Percentiles rank a stretch among this genome's conserved stretches.
These are phyloP conservation scores for Dipodomys stephensi DNA, from an alignment of 2,113 vertebrate genomes.

Conservation along the genomic window DNA sequence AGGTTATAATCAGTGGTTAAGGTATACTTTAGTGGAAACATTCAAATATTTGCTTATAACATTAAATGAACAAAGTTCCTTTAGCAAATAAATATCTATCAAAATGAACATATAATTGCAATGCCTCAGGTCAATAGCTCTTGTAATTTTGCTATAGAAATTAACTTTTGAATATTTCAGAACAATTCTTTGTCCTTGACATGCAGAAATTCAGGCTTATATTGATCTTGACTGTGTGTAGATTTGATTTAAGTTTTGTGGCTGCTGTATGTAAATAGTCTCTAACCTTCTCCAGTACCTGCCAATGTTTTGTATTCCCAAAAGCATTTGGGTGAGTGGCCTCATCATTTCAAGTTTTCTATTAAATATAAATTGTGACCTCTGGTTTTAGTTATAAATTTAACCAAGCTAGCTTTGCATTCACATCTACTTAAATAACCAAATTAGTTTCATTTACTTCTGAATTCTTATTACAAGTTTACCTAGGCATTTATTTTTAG, in stretches of 20 bases:
- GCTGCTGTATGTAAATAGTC: conserved; percentile 27
- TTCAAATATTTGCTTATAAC: conserved; percentile 30
- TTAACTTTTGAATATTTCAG: conserved; percentile 33
- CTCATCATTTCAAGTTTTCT: conserved; percentile 47
- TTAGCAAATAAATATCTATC: conserved; percentile 1
- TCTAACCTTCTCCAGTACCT: background rate
- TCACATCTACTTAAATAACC: background rate
- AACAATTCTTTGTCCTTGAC: conserved; percentile 29
- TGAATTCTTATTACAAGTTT: conserved; percentile 48
- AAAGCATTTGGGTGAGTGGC: conserved; percentile 25
- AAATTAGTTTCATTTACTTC: conserved; percentile 51
- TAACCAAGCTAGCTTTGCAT: conserved; percentile 15
- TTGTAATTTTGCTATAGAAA: conserved; percentile 50
- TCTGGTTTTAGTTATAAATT: conserved; percentile 8
- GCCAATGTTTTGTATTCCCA: background rate
- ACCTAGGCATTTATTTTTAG: conserved; percentile 54
- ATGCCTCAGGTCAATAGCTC: background rate
- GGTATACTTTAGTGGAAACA: background rate
- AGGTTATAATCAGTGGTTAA: background rate
- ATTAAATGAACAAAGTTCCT: conserved; percentile 2
- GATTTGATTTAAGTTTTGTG: conserved; percentile 52
- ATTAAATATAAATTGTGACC: conserved; percentile 45
- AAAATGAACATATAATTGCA: background rate
- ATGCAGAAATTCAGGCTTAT: background rate
- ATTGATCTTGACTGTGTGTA: conserved; percentile 2